Conservation (phyloP, 2,797 vertebrate genomes). For the Cirrhinus molitorella region DNA sequence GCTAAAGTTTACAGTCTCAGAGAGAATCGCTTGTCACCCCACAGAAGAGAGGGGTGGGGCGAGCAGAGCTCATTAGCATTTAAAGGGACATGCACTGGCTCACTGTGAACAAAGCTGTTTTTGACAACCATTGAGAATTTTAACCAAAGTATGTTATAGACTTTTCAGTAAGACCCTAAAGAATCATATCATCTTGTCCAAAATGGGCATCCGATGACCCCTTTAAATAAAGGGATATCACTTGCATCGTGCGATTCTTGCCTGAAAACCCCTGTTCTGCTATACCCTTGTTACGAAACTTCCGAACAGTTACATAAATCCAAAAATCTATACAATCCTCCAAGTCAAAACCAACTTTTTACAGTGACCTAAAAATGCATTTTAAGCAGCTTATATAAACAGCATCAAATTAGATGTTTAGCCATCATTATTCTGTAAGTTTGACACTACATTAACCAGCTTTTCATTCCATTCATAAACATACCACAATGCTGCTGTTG, state of each 20-base stretch:
- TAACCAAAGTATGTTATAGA: no score
- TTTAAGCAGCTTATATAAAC: conserved; percentile 7
- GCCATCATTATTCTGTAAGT: conserved; percentile 2
- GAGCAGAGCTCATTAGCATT: no score
- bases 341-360: conserved; percentile 16
- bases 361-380: background rate
- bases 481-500: conserved; percentile 37
- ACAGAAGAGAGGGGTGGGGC: no score
- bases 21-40: no score
- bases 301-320: background rate
- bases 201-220: no score
- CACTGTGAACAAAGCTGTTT: no score
- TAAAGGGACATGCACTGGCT: no score
- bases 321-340: background rate
- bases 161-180: no score
- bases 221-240: background rate
- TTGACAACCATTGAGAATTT: no score
- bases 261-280: background rate
- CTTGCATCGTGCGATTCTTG: background rate
- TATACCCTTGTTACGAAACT: background rate
- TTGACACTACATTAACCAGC: conserved; percentile 32
- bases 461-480: conserved; percentile 25
- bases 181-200: no score
- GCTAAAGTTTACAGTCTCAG: no score
- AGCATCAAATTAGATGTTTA: background rate